These are phyloP conservation scores for Tetanocera ferruginea DNA, from an alignment of 2,888 invertebrate species.

Conservation along the genomic window DNA sequence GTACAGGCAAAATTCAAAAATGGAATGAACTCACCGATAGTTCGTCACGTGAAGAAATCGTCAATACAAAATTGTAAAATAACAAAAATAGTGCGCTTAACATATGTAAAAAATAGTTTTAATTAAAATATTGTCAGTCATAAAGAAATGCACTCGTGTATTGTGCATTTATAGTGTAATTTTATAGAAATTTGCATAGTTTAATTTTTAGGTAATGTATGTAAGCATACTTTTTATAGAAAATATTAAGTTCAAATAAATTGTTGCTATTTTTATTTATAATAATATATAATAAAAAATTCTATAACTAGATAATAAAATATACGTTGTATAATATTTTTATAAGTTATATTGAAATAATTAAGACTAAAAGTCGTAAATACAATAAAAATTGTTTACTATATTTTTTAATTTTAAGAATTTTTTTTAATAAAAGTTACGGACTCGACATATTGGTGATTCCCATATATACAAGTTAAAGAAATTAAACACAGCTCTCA, in stretches of 20 bases:
- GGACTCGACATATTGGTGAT: too few species aligned
- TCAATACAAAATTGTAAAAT: slow-evolving; percentile 64
- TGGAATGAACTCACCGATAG: slow-evolving; percentile 75
- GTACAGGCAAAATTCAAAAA: slow-evolving; percentile 78
- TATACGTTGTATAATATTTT: too few species aligned
- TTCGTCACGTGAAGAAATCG: slow-evolving; percentile 58
- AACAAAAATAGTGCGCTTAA: slow-evolving; percentile 4
- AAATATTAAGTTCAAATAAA: slow-evolving; percentile 15
- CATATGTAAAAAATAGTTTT: slow-evolving; percentile 24
- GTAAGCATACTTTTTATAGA: not conserved
- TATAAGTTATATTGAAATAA: too few species aligned
- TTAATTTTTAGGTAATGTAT: not conserved
- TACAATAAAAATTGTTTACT: too few species aligned
- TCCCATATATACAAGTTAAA: too few species aligned
- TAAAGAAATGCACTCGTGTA: not conserved
- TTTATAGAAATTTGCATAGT: not conserved
- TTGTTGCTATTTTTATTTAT: not conserved
- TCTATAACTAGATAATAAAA: not conserved
- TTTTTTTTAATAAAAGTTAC: too few species aligned
- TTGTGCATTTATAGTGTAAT: not conserved
- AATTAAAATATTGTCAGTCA: not conserved
- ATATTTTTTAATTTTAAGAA: too few species aligned
- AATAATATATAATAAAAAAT: not conserved
- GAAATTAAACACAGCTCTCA: not conserved
- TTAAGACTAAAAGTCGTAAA: too few species aligned